phyloP scores from a whole-genome alignment of 2,888 invertebrate genomes.

The Argyresthia goedartella region DNA sequence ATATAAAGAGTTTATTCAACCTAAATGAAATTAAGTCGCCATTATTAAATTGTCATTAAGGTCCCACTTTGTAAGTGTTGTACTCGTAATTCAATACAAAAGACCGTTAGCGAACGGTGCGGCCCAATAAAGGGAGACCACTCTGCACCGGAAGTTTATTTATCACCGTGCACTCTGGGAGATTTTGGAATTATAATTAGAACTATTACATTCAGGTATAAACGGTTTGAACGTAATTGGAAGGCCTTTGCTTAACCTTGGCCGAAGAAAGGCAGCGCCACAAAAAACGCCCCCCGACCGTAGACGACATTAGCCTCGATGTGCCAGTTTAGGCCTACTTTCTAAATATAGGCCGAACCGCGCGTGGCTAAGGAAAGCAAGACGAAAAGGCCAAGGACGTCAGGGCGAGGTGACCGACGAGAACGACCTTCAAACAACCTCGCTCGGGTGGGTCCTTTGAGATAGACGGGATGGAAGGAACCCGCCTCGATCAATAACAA shows the following conservation, averaged over 20 bases:
- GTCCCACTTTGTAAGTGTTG: constrained; percentile 19
- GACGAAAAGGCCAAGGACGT: constrained; percentile 39
- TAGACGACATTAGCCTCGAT: constrained; percentile 1
- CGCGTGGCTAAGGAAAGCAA: constrained; percentile 18
- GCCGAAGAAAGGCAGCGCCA: neutral
- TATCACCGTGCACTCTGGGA: constrained; percentile 33
- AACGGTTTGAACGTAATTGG: neutral
- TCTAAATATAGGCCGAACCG: constrained; percentile 23
- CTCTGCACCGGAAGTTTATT: constrained; percentile 32
- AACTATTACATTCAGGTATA: neutral
- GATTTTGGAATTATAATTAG: constrained; percentile 35
- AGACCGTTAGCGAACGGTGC: constrained; percentile 42
- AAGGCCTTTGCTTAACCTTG: neutral
- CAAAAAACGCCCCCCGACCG: neutral
- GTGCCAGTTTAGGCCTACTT: constrained; percentile 1
- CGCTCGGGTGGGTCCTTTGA: constrained; percentile 34
- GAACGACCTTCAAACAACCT: constrained; percentile 21
- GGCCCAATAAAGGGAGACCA: constrained; percentile 39
- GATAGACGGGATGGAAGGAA: neutral
- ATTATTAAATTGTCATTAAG: constrained; percentile 22
- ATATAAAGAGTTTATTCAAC: too few relatives aligned
- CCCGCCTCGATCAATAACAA: neutral
- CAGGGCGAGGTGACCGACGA: constrained; percentile 27
- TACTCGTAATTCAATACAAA: constrained; percentile 28
- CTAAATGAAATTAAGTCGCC: neutral